phyloP scores from a whole-genome alignment of 92 coral and sea anemone genomes.

The Palythoa grandiflora region DNA sequence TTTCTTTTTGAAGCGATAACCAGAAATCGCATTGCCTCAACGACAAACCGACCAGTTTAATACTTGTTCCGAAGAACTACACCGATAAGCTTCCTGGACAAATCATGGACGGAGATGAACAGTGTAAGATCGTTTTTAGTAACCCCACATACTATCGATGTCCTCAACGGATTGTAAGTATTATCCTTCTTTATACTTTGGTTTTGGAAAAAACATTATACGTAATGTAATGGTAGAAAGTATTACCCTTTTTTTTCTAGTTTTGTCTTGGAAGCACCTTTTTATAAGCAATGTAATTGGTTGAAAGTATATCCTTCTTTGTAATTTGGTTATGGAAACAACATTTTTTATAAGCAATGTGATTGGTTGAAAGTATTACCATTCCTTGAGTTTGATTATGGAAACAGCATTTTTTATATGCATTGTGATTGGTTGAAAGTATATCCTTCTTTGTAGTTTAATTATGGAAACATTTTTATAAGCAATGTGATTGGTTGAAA shows the following conservation, averaged over 20 bases:
- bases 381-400: too few relatives aligned
- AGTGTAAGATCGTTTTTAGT: constrained; percentile 63
- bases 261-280: too few relatives aligned
- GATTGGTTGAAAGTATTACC: not conserved
- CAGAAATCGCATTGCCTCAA: constrained; percentile 78
- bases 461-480: too few relatives aligned
- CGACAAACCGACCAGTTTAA: constrained; percentile 68
- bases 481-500: too few relatives aligned
- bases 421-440: too few relatives aligned
- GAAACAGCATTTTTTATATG: too few relatives aligned
- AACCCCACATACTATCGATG: constrained; percentile 71
- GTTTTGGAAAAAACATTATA: too few relatives aligned
- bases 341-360: not conserved
- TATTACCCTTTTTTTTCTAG: not conserved
- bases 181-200: not conserved
- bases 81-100: constrained; percentile 87
- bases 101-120: constrained; percentile 77
- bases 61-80: constrained; percentile 69
- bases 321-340: too few relatives aligned
- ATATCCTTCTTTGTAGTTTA: too few relatives aligned
- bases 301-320: not conserved
- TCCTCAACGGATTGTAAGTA: constrained; percentile 56
- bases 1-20: constrained; percentile 54
- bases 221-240: too few relatives aligned
- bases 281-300: too few relatives aligned